Evolutionary conservation across 2,888 invertebrate species (phyloP).

Genomic region (Drosophila buzzatii): DNA sequence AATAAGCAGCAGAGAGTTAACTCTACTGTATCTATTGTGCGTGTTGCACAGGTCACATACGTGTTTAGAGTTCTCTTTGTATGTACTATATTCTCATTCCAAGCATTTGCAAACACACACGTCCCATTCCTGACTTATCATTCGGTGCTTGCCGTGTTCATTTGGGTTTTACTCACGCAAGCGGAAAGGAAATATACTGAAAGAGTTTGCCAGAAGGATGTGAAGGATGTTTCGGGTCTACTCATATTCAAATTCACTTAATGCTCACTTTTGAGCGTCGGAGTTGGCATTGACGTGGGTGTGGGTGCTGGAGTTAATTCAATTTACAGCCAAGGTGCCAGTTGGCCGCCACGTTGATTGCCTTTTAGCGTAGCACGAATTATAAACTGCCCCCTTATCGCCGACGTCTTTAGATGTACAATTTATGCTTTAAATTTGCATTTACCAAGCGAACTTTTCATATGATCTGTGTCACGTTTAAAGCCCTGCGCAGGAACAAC

Average conservation of each 20-base stretch:
- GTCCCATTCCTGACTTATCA: constrained; percentile 28
- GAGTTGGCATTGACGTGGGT: background rate
- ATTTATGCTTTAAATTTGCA: constrained; percentile 64
- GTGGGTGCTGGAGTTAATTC: constrained; percentile 57
- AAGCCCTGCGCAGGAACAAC: constrained; percentile 7
- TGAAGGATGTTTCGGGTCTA: constrained; percentile 29
- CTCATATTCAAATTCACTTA: constrained; percentile 33
- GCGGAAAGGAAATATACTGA: constrained; percentile 62
- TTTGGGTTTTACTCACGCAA: constrained; percentile 50
- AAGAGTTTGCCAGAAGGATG: constrained; percentile 31
- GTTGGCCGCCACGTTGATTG: constrained; percentile 58
- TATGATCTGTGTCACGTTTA: constrained; percentile 48
- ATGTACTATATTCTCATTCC: constrained; percentile 46
- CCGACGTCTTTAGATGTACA: constrained; percentile 31
- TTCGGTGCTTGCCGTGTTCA: constrained; percentile 24
- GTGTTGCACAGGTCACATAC: constrained; percentile 62
- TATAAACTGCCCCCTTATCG: constrained; percentile 43
- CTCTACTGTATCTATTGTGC: constrained; percentile 42
- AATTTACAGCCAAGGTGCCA: constrained; percentile 62
- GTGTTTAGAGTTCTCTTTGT: constrained; percentile 49
- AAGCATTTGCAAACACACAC: background rate
- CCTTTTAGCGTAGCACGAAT: constrained; percentile 44
- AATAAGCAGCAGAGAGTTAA: constrained; percentile 9
- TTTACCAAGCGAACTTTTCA: constrained; percentile 38
- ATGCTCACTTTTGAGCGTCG: constrained; percentile 8